phyloP scores from a whole-genome alignment of 2,113 vertebrate genomes.

The Poecilia latipinna region DNA sequence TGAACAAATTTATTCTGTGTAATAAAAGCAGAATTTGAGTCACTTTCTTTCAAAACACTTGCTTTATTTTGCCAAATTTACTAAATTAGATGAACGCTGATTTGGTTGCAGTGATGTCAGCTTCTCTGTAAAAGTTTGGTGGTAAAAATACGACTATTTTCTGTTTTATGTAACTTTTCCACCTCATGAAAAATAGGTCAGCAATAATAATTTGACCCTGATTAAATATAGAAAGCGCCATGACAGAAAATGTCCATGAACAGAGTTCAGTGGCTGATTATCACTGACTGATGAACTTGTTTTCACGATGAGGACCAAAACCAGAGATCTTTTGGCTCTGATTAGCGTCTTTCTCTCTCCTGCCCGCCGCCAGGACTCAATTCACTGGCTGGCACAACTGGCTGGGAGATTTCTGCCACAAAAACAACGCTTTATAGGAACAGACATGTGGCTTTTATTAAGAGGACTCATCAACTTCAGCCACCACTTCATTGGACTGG shows the following conservation, averaged over 20 bases:
- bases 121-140: too few species aligned
- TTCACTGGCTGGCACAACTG: constrained; percentile 45
- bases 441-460: constrained; percentile 75
- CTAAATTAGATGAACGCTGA: too few species aligned
- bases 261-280: constrained; percentile 12
- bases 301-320: constrained; percentile 35
- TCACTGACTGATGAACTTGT: constrained; percentile 25
- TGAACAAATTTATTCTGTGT: too few species aligned
- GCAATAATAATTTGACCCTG: too few species aligned
- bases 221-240: background rate
- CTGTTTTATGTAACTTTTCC: too few species aligned
- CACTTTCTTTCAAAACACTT: too few species aligned
- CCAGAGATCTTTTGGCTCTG: constrained; percentile 35
- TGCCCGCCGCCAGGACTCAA: constrained; percentile 43
- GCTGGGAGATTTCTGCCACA: constrained; percentile 54
- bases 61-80: too few species aligned
- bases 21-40: too few species aligned
- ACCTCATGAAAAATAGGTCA: too few species aligned
- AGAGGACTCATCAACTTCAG: constrained; percentile 63
- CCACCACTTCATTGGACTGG: constrained; percentile 66
- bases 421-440: constrained; percentile 70
- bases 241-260: background rate
- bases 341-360: constrained; percentile 26
- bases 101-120: too few species aligned
- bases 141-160: too few species aligned